A percentile compares a stretch with the other conserved stretches of the same genome.
phyloP scores from a whole-genome alignment of 2,888 invertebrate genomes.

The Serrognathus titanus region DNA sequence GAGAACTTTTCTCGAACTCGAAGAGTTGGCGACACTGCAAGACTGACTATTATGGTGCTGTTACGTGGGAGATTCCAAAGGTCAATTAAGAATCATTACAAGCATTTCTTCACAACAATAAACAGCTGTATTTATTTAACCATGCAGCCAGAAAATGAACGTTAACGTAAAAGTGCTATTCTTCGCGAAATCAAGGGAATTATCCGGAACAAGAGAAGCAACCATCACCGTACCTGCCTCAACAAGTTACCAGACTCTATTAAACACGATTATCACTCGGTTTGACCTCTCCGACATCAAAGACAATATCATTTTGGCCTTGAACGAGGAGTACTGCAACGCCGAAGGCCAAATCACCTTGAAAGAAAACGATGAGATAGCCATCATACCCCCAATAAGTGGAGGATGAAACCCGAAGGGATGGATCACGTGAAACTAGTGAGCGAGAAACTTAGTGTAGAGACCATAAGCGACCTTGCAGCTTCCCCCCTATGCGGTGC shows the following conservation, averaged over 20 bases:
- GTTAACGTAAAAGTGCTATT: conserved; percentile 71
- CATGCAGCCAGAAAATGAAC: conserved; percentile 34
- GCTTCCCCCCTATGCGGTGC: conserved; percentile 78
- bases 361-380: conserved; percentile 74
- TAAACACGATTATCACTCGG: conserved; percentile 57
- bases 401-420: conserved; percentile 63
- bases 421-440: conserved; percentile 73
- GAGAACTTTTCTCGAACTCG: too few relatives aligned
- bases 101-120: not conserved
- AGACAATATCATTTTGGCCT: conserved; percentile 70
- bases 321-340: conserved; percentile 77
- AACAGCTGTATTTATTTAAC: too few relatives aligned
- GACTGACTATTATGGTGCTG: too few relatives aligned
- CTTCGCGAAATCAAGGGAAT: conserved; percentile 87
- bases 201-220: conserved; percentile 63
- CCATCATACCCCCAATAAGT: conserved; percentile 91
- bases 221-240: conserved; percentile 53
- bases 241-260: conserved; percentile 57
- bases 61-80: too few relatives aligned
- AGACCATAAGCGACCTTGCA: conserved; percentile 64
- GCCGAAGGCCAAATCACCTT: conserved; percentile 55
- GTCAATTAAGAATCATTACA: not conserved
- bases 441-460: conserved; percentile 63
- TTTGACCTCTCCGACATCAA: conserved; percentile 67
- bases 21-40: too few relatives aligned